phyloP scores from a whole-genome alignment of 2,113 vertebrate species.

The Tachysurus vachellii region DNA sequence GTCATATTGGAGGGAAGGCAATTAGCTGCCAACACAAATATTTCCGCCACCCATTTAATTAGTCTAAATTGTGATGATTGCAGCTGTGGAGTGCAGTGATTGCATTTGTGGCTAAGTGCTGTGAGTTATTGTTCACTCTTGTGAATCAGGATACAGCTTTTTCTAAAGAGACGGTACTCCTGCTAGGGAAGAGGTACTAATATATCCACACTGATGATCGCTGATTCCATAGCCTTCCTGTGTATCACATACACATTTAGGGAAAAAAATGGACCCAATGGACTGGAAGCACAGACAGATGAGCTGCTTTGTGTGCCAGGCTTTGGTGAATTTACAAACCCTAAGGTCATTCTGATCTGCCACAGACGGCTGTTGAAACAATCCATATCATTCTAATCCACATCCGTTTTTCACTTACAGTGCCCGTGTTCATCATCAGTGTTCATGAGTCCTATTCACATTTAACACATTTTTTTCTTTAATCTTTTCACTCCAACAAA shows the following conservation, averaged over 20 bases:
- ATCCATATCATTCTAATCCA: conserved; percentile 22
- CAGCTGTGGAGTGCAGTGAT: conserved; percentile 26
- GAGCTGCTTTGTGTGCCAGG: neutral
- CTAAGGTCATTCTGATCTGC: conserved; percentile 23
- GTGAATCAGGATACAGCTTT: neutral
- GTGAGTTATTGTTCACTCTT: conserved; percentile 18
- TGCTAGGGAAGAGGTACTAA: neutral
- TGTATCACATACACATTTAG: neutral
- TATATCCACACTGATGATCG: neutral
- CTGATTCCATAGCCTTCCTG: neutral
- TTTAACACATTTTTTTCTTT: neutral
- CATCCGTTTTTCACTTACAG: conserved; percentile 25
- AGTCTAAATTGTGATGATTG: conserved; percentile 32
- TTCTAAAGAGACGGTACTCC: conserved; percentile 1
- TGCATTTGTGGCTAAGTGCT: conserved; percentile 7
- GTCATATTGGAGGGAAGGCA: conserved; percentile 21
- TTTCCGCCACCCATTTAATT: conserved; percentile 37
- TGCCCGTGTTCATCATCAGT: neutral
- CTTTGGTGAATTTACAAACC: conserved; percentile 39
- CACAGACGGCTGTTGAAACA: conserved; percentile 20
- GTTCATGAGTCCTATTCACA: neutral
- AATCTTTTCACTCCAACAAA: neutral
- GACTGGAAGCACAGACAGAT: neutral
- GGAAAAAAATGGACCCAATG: neutral
- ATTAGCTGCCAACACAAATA: conserved; percentile 25